Conservation (phyloP, 1,140 invertebrate genomes). For the Antheraea mylitta region DNA sequence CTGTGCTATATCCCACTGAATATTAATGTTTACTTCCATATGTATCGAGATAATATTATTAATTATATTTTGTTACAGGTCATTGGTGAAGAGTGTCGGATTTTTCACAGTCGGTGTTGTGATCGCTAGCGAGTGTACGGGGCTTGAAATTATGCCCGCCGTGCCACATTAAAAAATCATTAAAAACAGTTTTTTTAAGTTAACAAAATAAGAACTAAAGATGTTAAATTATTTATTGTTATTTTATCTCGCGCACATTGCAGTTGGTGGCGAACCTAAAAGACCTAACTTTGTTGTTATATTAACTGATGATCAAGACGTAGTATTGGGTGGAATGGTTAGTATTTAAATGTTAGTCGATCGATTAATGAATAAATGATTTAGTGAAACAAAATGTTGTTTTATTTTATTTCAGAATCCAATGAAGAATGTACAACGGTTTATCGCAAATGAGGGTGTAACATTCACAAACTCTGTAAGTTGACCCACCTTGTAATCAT, state of each 20-base stretch:
- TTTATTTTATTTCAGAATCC: constrained; percentile 82
- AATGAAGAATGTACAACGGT: constrained; percentile 81
- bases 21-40: background rate
- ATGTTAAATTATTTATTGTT: constrained; percentile 64
- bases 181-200: constrained; percentile 11
- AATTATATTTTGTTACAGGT: constrained; percentile 79
- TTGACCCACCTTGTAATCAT: constrained; percentile 16
- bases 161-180: constrained; percentile 63
- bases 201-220: constrained; percentile 28
- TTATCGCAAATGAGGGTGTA: constrained; percentile 83
- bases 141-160: constrained; percentile 82
- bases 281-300: constrained; percentile 89
- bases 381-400: constrained; percentile 48
- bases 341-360: constrained; percentile 53
- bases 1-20: background rate
- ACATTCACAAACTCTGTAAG: constrained; percentile 88
- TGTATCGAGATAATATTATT: background rate
- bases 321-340: constrained; percentile 87
- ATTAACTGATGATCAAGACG: constrained; percentile 93
- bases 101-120: constrained; percentile 83
- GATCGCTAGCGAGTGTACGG: constrained; percentile 83
- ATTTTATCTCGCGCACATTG: constrained; percentile 33
- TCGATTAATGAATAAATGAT: constrained; percentile 54
- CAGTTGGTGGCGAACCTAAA: constrained; percentile 35
- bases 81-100: constrained; percentile 84